These are phyloP conservation scores for Cyphomyrus plagiostoma DNA, from an alignment of 2,113 vertebrate species.

Conservation along the genomic window DNA sequence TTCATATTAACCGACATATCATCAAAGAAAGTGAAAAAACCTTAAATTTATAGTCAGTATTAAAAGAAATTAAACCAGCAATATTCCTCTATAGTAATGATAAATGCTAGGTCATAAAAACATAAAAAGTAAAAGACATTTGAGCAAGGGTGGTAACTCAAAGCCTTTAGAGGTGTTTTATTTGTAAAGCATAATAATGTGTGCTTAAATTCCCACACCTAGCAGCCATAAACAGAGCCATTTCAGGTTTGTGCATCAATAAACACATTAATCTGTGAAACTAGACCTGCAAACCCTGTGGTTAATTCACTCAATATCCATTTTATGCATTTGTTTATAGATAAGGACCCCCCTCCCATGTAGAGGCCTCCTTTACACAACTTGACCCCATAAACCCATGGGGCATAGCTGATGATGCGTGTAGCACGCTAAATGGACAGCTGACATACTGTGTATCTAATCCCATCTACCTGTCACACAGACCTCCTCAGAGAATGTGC, in stretches of 20 bases:
- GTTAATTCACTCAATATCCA: conserved; percentile 1
- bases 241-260: background rate
- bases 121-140: background rate
- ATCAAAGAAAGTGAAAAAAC: background rate
- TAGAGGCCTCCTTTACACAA: background rate
- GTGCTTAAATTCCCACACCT: background rate
- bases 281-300: background rate
- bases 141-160: background rate
- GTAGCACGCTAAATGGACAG: background rate
- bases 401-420: background rate
- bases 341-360: background rate
- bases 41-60: background rate
- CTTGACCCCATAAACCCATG: background rate
- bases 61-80: background rate
- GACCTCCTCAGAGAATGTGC: background rate
- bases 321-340: conserved; percentile 3
- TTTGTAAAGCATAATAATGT: background rate
- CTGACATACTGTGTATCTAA: background rate
- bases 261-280: background rate
- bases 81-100: background rate
- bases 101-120: background rate
- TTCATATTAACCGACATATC: background rate
- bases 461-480: background rate
- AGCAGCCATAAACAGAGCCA: background rate
- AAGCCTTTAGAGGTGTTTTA: background rate